Base-by-base conservation (phyloP, 2,797 vertebrate genomes). In the Acrossocheilus fasciatus region DNA sequence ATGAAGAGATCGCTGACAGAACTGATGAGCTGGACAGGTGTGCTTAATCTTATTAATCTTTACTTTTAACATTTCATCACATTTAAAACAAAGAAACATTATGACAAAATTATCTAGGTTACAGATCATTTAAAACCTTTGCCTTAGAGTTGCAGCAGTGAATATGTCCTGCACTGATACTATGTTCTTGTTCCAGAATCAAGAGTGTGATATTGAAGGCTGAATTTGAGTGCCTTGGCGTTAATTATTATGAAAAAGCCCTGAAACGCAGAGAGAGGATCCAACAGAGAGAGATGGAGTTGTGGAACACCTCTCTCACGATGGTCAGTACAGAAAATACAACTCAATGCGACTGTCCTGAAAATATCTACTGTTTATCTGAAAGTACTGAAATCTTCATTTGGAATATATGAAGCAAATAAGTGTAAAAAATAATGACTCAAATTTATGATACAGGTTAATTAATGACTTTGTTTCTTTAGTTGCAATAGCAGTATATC, bases 251-350 rank as follows among this genome's bases (percentile, higher is more conserved):
- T 50, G 84, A 79, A 0, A 91, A 90, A 23, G 85, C 84, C 9
- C 15, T 83, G 15, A 89, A 86, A 4, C 83, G 80, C 26, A 86
- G 81, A 64, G 85, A 88, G 52, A 80, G 43, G 1, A 43, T 34
- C 41, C 59, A 80, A 76, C 64, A n/a, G 1, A 84, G 85, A 83
- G 94, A 95, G 81, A 23, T 91, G 83, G 69, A 62, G 3, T 75
- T 93, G 80, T 89, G 89, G 47, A 90, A 81, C 50, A 91, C 87
- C 83, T 92, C 94, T 5, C 89, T 93, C 1, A 89, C 90, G 26
- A 36, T 86, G 93, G 95, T 96, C 77, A 92, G 92, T 50, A 74
- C 26, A 52, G 26, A 76, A 30, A 66, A 43, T 41, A 57, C 39
- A 26, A 18, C 23, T 26, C 18, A 18, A 4, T 50, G 30, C 26